phyloP scores from a whole-genome alignment of 2,888 invertebrate species.

The Cephus pygmeus region DNA sequence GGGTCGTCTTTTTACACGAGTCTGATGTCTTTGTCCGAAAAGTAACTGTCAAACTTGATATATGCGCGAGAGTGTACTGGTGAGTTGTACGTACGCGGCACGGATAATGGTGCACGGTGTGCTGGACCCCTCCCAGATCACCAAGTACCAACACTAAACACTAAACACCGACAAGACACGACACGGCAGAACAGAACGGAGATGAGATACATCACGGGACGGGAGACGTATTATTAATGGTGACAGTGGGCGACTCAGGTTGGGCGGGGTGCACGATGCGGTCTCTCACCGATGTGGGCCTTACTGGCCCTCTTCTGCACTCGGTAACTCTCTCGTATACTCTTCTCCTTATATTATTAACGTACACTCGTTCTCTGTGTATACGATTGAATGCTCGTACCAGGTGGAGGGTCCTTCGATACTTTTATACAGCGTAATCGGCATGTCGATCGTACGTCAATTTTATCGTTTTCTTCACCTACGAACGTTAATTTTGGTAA shows the following conservation, averaged over 20 bases:
- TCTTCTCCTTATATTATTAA: not conserved
- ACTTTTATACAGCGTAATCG: too few relatives aligned
- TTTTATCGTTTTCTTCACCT: too few relatives aligned
- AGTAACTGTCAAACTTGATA: conserved; percentile 35
- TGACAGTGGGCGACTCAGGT: conserved; percentile 66
- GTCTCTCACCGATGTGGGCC: conserved; percentile 45
- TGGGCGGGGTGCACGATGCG: conserved; percentile 62
- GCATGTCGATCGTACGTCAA: too few relatives aligned
- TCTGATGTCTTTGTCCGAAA: conserved; percentile 42
- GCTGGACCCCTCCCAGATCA: conserved; percentile 37
- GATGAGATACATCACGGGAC: conserved; percentile 66
- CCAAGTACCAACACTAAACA: conserved; percentile 41
- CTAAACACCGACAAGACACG: conserved; percentile 41
- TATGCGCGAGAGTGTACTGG: not conserved
- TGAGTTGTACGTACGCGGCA: conserved; percentile 2
- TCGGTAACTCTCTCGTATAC: conserved; percentile 20
- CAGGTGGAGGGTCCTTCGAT: too few relatives aligned
- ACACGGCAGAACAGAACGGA: conserved; percentile 30
- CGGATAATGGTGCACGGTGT: conserved; percentile 3
- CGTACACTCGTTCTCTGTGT: not conserved
- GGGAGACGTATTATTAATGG: conserved; percentile 67
- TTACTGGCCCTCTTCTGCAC: conserved; percentile 15
- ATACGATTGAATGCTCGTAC: too few relatives aligned
- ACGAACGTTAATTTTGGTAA: too few relatives aligned
- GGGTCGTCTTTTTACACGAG: not conserved